Base-by-base conservation (phyloP, 1,140 invertebrate species). In the Cotesia glomerata region DNA sequence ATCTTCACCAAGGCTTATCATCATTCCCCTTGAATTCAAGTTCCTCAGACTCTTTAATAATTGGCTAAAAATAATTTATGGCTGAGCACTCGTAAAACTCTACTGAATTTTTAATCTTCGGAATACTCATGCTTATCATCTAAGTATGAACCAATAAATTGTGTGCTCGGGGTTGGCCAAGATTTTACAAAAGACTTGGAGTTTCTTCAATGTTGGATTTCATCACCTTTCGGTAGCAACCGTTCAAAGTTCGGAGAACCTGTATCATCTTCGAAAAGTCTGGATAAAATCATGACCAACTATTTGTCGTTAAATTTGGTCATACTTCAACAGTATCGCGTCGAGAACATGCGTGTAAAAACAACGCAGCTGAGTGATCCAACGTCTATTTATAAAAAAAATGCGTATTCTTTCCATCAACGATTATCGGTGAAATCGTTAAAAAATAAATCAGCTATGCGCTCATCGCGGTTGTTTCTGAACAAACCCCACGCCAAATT, bases 401-500 rank as follows among this genome's bases (percentile, higher is more conserved):
- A 86, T 5, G 95, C 95, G 84, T 97, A 99, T 4, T 97, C 97
- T 83, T 97, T 98, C 5, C 97, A 90, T 97, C 97, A 99, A 68
- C 97, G 87, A 80, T 98, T 95, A 85, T 98, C 92, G 1, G 87
- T 86, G 81, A 99, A 99, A 82, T 99, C 97, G 81, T 99, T 97
- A 5, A 93, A 87, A 84, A 99, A 99, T 86, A 99, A 99, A 3
- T 89, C 85, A 0, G 95, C 95, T 97, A 99, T 99, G 79, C 94
- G 93, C 8, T 94, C 93, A 80, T 99, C 95, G 8, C 92, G 85
- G 65, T 94, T 92, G 2, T 93, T 97, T 72, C 96, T 88, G 85
- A 97, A 99, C 4, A 99, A 85, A 4, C 97, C 98, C 94, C 97
- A 99, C 0, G 99, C 91, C 5, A 99, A 88, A 80, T 93, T 97